Percentiles rank a stretch among this genome's conserved stretches.
Conservation (phyloP, 2,888 invertebrate genomes). For the Cotesia congregata region DNA sequence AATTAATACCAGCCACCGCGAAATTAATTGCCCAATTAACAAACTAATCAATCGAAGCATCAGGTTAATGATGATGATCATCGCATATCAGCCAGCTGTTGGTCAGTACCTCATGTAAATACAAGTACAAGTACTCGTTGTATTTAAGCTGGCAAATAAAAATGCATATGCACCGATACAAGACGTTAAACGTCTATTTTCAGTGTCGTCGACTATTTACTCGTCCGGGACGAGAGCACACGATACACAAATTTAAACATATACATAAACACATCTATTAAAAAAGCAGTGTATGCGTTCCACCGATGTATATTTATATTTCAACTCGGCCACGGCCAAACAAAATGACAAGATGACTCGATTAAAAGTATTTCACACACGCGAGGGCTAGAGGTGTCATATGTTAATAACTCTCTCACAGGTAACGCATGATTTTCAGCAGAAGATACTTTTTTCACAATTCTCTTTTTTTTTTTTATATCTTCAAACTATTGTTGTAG, state of each 20-base stretch:
- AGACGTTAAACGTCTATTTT: constrained; percentile 44
- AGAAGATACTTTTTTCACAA: too few relatives aligned
- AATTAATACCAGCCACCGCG: not conserved
- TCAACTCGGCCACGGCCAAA: constrained; percentile 68
- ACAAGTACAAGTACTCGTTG: not conserved
- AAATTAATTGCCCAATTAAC: not conserved
- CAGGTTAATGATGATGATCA: not conserved
- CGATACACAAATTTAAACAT: constrained; percentile 21
- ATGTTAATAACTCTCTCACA: not conserved
- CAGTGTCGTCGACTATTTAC: constrained; percentile 35
- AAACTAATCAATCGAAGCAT: not conserved
- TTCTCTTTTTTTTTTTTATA: too few relatives aligned
- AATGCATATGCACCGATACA: constrained; percentile 43
- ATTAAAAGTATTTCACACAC: not conserved
- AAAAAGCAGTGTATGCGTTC: constrained; percentile 20
- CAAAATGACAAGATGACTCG: constrained; percentile 38
- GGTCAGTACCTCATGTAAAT: not conserved
- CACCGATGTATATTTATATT: constrained; percentile 60
- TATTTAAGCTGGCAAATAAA: constrained; percentile 40
- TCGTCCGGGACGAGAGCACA: constrained; percentile 36
- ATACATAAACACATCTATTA: not conserved
- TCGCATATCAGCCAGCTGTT: not conserved
- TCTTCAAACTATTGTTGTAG: too few relatives aligned
- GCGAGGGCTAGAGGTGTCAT: not conserved
- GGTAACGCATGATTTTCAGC: too few relatives aligned